Evolutionary conservation across 2,113 vertebrate genomes (phyloP).

Genomic region (Oncorhynchus mykiss): DNA sequence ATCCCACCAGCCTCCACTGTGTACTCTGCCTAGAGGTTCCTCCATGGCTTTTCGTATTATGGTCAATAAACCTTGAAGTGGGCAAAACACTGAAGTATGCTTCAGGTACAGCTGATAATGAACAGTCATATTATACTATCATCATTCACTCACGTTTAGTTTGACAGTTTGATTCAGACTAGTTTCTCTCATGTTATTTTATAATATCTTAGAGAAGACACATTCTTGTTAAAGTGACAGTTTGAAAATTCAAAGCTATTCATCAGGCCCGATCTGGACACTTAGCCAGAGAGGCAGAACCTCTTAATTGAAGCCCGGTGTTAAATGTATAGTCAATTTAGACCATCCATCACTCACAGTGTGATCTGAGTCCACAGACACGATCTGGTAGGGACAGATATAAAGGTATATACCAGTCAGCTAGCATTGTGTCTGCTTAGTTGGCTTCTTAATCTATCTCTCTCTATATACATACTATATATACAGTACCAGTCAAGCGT

Average conservation of each 20-base stretch:
- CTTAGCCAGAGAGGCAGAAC: conserved; percentile 54
- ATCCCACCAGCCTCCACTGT: no score
- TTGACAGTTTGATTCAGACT: conserved; percentile 48
- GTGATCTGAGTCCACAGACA: conserved; percentile 5
- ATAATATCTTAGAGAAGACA: conserved; percentile 15
- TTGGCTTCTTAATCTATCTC: no score
- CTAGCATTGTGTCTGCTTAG: no score
- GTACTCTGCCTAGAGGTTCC: no score
- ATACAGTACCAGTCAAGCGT: no score
- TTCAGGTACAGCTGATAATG: conserved; percentile 35
- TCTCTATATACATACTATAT: no score
- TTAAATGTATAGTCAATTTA: conserved; percentile 57
- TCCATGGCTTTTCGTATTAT: no score
- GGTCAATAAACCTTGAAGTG: not conserved
- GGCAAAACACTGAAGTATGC: conserved; percentile 28
- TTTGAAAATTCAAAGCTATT: conserved; percentile 66
- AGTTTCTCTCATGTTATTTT: conserved; percentile 63
- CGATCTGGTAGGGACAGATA: not conserved
- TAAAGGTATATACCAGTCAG: not conserved
- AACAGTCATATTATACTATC: conserved; percentile 24
- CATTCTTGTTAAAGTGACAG: conserved; percentile 63
- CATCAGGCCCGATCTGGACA: conserved; percentile 57
- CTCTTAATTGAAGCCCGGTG: conserved; percentile 54
- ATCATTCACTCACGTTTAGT: conserved; percentile 60
- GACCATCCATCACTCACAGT: conserved; percentile 33